Evolutionary conservation across 1,140 invertebrate genomes (phyloP).

Genomic region (Brachionus angularis): DNA sequence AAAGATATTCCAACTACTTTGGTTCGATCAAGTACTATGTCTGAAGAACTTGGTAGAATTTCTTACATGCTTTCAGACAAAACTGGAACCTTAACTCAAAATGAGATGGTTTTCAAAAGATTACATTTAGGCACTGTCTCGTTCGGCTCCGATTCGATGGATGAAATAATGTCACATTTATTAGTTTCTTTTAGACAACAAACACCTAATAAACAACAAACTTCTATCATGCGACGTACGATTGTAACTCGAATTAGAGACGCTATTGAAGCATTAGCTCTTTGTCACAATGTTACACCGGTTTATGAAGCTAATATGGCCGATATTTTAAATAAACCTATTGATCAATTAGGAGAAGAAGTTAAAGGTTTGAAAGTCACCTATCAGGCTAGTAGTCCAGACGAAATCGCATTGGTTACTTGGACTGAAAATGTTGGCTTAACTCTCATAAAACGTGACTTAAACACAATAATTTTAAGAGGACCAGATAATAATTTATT

Average conservation of each 20-base stretch:
- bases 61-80: slow-evolving; percentile 93
- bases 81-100: slow-evolving; percentile 96
- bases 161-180: slow-evolving; percentile 64
- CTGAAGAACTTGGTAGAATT: slow-evolving; percentile 93
- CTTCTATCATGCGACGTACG: slow-evolving; percentile 58
- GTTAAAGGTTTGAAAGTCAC: slow-evolving; percentile 49
- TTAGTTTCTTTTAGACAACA: slow-evolving; percentile 48
- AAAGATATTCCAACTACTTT: slow-evolving; percentile 85
- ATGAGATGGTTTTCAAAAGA: slow-evolving; percentile 94
- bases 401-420: slow-evolving; percentile 82
- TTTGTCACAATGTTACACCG: slow-evolving; percentile 99
- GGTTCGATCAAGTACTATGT: slow-evolving; percentile 96
- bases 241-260: slow-evolving; percentile 77
- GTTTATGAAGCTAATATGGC: slow-evolving; percentile 69
- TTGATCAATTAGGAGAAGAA: slow-evolving; percentile 30
- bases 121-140: slow-evolving; percentile 83
- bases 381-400: slow-evolving; percentile 89
- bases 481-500: slow-evolving; percentile 65
- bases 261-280: slow-evolving; percentile 83
- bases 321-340: not conserved
- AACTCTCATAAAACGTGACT: slow-evolving; percentile 67
- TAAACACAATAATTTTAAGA: slow-evolving; percentile 72
- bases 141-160: slow-evolving; percentile 71
- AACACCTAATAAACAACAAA: slow-evolving; percentile 45
- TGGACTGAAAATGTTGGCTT: slow-evolving; percentile 70